Conservation (phyloP, 2,113 vertebrate species). For the Nettapus auritus region DNA sequence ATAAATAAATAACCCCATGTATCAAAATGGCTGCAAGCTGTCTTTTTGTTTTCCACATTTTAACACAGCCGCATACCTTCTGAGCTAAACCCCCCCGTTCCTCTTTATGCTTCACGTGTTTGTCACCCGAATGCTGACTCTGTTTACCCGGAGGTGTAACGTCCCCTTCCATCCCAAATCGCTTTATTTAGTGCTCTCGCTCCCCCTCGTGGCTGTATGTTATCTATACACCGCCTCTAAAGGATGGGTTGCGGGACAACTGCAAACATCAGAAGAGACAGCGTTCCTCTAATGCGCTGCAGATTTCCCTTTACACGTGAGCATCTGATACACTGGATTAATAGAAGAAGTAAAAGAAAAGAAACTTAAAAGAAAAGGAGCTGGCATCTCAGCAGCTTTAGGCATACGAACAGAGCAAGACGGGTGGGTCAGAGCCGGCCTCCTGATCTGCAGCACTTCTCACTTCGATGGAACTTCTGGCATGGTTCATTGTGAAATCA, state of each 20-base stretch:
- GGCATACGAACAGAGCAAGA: not conserved
- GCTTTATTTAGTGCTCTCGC: not conserved
- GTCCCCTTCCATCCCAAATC: not conserved
- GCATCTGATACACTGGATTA: not conserved
- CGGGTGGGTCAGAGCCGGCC: not conserved
- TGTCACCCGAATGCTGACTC: not conserved
- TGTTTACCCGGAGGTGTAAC: not conserved
- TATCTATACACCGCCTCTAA: accelerated
- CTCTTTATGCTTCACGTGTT: not conserved
- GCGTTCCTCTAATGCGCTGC: not conserved
- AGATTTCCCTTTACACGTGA: not conserved
- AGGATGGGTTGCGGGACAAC: not conserved
- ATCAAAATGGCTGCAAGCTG: not conserved
- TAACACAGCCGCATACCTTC: not conserved
- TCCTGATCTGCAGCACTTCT: not conserved
- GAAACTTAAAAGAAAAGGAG: not conserved
- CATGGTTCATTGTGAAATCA: not conserved
- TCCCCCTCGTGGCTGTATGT: constrained; percentile 29
- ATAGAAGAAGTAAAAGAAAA: not conserved
- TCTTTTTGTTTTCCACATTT: not conserved
- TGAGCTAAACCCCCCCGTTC: not conserved
- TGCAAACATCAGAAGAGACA: not conserved
- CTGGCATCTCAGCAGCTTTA: not conserved
- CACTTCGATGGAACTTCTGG: not conserved
- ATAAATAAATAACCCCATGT: not conserved